Conservation (phyloP, 2,113 vertebrate genomes). For the Erythrocercus mccallii region DNA sequence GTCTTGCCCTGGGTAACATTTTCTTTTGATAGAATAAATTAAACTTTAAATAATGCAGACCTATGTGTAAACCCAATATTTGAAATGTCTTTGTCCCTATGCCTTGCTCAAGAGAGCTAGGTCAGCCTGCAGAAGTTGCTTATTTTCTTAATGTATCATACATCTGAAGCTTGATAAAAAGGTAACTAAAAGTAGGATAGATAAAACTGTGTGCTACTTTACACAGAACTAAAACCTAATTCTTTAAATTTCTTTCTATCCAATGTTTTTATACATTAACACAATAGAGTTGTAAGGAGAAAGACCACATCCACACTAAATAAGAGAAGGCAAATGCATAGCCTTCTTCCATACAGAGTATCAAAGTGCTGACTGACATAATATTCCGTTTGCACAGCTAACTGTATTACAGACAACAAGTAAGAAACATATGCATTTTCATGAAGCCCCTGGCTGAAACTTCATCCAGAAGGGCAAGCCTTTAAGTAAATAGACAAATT, state of each 20-base stretch:
- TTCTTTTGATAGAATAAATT: background rate
- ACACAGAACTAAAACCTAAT: background rate
- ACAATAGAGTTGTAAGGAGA: background rate
- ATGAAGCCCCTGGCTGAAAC: background rate
- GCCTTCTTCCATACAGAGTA: background rate
- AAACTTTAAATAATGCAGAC: background rate
- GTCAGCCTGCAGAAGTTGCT: background rate
- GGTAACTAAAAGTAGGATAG: background rate
- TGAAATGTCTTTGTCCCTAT: background rate
- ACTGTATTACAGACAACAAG: background rate
- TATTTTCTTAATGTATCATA: background rate
- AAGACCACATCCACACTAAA: background rate
- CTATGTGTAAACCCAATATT: background rate
- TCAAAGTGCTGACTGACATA: background rate
- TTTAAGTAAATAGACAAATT: constrained; percentile 15
- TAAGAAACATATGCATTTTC: background rate
- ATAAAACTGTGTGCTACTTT: background rate
- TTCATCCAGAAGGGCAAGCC: background rate
- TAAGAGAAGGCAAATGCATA: background rate
- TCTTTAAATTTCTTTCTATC: background rate
- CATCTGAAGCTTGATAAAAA: background rate
- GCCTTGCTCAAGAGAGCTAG: background rate
- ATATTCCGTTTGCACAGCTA: background rate
- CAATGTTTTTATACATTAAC: background rate
- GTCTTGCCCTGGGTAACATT: background rate